These are phyloP conservation scores for Scolanthus callimorphus DNA, from an alignment of 92 coral and sea anemone genomes.

Conservation along the genomic window DNA sequence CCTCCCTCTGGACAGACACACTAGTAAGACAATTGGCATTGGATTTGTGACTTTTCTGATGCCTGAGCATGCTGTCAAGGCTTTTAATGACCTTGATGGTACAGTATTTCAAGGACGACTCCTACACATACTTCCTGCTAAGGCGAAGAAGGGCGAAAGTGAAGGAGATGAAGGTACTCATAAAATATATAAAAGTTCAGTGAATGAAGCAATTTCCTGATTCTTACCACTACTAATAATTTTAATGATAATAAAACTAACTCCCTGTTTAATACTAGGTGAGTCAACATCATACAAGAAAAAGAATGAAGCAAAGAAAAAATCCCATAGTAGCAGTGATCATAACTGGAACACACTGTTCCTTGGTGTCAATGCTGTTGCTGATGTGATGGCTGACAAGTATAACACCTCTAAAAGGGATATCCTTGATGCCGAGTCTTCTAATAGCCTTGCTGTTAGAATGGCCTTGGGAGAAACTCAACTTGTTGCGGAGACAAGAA, in stretches of 20 bases:
- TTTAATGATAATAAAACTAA: too few relatives aligned
- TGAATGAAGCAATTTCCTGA: too few relatives aligned
- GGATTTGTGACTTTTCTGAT: slow-evolving; percentile 92
- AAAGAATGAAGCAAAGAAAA: slow-evolving; percentile 70
- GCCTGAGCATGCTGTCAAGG: slow-evolving; percentile 98
- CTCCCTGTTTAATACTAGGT: neutral
- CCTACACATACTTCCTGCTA: slow-evolving; percentile 88
- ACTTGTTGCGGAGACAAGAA: slow-evolving; percentile 94
- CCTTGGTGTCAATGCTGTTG: slow-evolving; percentile 91
- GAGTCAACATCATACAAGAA: slow-evolving; percentile 61
- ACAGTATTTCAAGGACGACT: slow-evolving; percentile 85
- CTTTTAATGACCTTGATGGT: slow-evolving; percentile 90
- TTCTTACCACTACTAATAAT: too few relatives aligned
- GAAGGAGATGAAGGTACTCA: slow-evolving; percentile 42
- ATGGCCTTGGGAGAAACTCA: slow-evolving; percentile 99
- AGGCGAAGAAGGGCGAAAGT: slow-evolving; percentile 61
- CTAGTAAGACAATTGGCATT: slow-evolving; percentile 79
- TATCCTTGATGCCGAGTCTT: slow-evolving; percentile 80
- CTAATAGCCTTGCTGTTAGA: slow-evolving; percentile 87
- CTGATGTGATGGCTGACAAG: slow-evolving; percentile 96
- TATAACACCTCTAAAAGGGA: slow-evolving; percentile 88
- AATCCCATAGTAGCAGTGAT: slow-evolving; percentile 69
- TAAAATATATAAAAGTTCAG: too few relatives aligned
- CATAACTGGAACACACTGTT: slow-evolving; percentile 97
- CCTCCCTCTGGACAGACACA: slow-evolving; percentile 83